Conservation (phyloP, 2,113 vertebrate species). For the Phainopepla nitens region DNA sequence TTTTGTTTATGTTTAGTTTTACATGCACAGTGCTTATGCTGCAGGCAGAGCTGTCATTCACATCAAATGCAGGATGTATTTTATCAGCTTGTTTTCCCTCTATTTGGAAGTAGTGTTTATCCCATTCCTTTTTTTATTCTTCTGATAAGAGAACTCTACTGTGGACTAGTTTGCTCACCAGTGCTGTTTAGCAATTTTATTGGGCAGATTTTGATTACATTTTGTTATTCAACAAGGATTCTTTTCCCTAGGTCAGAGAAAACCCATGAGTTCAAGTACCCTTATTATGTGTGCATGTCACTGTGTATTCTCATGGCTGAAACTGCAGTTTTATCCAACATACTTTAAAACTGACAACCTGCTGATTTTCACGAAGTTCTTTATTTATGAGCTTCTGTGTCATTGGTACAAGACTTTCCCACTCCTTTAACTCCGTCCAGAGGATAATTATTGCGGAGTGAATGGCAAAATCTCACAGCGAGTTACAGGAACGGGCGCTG, state of each 20-base stretch:
- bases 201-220: not conserved
- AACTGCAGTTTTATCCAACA: not conserved
- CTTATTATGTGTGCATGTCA: not conserved
- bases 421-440: not conserved
- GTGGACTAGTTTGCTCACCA: not conserved
- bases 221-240: not conserved
- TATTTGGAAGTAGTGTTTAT: not conserved
- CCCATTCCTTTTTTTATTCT: not conserved
- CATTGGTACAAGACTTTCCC: not conserved
- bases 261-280: not conserved
- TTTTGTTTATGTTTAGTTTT: not conserved
- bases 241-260: not conserved
- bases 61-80: not conserved
- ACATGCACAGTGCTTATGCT: not conserved
- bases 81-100: not conserved
- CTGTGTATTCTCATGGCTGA: not conserved
- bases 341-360: constrained; percentile 45
- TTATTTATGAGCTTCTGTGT: constrained; percentile 9
- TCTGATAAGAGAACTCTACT: not conserved
- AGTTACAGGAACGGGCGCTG: not conserved
- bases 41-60: not conserved
- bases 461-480: not conserved
- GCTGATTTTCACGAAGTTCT: not conserved
- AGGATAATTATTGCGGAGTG: not conserved
- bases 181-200: not conserved